A percentile compares a stretch with the other conserved stretches of the same genome.
phyloP scores from a whole-genome alignment of 64 coral and sea anemone genomes.

The Montipora sp. region DNA sequence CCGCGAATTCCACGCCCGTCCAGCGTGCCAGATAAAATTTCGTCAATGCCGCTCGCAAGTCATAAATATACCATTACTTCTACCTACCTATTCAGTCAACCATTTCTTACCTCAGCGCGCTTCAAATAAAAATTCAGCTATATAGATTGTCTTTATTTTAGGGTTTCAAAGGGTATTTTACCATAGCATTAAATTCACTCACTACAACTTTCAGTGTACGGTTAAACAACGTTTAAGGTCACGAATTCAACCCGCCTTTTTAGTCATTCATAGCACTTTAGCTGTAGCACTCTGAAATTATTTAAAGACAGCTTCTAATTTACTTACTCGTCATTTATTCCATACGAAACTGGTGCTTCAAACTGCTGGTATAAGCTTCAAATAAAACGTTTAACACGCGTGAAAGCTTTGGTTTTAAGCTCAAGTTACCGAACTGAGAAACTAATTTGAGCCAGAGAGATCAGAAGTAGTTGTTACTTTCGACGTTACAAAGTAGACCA shows the following conservation, averaged over 20 bases:
- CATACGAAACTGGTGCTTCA: constrained; percentile 23
- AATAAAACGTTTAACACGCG: constrained; percentile 56
- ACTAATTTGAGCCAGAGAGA: not conserved
- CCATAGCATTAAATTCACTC: too few species aligned
- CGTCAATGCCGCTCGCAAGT: too few species aligned
- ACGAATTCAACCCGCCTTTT: not conserved
- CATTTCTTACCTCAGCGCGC: too few species aligned
- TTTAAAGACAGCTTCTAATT: constrained; percentile 14
- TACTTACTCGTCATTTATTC: constrained; percentile 42
- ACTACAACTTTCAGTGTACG: too few species aligned
- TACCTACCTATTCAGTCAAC: too few species aligned
- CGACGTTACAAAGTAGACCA: not conserved
- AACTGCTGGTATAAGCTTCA: constrained; percentile 38
- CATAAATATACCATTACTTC: too few species aligned
- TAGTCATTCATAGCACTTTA: not conserved
- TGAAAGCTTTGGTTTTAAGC: not conserved
- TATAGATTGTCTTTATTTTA: too few species aligned
- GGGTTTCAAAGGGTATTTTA: too few species aligned
- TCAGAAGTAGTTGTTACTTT: not conserved
- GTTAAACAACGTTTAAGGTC: too few species aligned
- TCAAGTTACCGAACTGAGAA: not conserved
- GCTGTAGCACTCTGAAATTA: not conserved
- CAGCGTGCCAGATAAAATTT: too few species aligned
- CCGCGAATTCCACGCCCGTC: too few species aligned
- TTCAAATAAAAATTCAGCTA: too few species aligned